Conservation (phyloP, 1,140 invertebrate species). For the Oreohelix idahoensis region DNA sequence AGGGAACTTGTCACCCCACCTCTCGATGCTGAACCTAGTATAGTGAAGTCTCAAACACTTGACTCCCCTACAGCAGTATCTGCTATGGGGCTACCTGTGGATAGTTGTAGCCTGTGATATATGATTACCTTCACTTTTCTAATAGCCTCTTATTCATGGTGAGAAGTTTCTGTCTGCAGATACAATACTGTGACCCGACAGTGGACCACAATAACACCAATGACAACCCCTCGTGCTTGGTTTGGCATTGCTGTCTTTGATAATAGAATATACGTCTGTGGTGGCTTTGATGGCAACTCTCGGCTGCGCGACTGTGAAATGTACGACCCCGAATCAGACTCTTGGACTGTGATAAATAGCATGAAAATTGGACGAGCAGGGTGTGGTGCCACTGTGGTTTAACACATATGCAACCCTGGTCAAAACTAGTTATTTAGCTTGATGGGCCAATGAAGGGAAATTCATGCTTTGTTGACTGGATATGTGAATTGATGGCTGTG, state of each 20-base stretch:
- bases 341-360: conserved; percentile 79
- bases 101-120: too few species aligned
- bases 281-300: conserved; percentile 77
- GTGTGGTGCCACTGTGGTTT: conserved; percentile 66
- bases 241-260: conserved; percentile 67
- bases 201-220: conserved; percentile 68
- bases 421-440: not conserved
- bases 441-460: not conserved
- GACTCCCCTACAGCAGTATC: too few species aligned
- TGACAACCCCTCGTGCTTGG: conserved; percentile 71
- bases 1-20: too few species aligned
- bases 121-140: too few species aligned
- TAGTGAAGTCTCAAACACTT: too few species aligned
- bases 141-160: too few species aligned
- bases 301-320: conserved; percentile 89
- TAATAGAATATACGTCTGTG: conserved; percentile 77
- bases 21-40: too few species aligned
- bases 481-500: not conserved
- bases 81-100: too few species aligned
- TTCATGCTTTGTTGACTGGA: not conserved
- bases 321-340: conserved; percentile 85
- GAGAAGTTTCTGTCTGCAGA: conserved; percentile 44
- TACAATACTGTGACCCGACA: conserved; percentile 69
- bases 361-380: conserved; percentile 69
- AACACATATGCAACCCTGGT: conserved; percentile 40